Evolutionary conservation across 1,140 invertebrate genomes (phyloP).

Genomic region (Polyergus mexicanus): DNA sequence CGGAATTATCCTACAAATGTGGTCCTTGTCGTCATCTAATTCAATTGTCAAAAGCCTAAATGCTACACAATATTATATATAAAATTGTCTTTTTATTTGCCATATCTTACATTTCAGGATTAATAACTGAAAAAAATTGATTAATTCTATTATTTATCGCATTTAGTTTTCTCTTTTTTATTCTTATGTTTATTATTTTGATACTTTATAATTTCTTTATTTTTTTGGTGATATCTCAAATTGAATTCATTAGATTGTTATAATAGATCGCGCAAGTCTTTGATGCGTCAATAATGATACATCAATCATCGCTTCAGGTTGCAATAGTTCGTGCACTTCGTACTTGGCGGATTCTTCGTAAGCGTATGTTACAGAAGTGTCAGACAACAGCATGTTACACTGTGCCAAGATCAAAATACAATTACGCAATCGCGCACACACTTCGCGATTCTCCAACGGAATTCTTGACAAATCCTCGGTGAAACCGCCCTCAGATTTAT

Average conservation of each 20-base stretch:
- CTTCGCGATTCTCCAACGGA: constrained; percentile 90
- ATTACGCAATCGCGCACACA: constrained; percentile 95
- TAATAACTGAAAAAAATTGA: not conserved
- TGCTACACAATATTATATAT: not conserved
- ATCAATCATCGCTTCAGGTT: constrained; percentile 94
- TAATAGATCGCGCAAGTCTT: constrained; percentile 82
- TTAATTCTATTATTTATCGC: not conserved
- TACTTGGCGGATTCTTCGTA: constrained; percentile 96
- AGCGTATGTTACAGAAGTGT: constrained; percentile 96
- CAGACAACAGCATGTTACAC: constrained; percentile 95
- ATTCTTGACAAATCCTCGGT: constrained; percentile 93
- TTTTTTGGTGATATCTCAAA: not conserved
- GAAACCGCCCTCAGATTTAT: constrained; percentile 92
- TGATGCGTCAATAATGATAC: constrained; percentile 91
- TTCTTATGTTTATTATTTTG: not conserved
- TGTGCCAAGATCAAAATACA: constrained; percentile 95
- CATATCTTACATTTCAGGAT: not conserved
- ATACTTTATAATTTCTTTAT: not conserved
- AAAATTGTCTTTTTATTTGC: constrained; percentile 25
- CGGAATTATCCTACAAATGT: not conserved
- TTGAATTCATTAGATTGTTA: no score
- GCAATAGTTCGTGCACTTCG: constrained; percentile 91
- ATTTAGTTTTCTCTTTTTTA: not conserved
- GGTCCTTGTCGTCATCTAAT: not conserved
- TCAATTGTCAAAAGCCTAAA: not conserved